phyloP scores from a whole-genome alignment of 2,113 vertebrate genomes.

The Oreochromis aureus region DNA sequence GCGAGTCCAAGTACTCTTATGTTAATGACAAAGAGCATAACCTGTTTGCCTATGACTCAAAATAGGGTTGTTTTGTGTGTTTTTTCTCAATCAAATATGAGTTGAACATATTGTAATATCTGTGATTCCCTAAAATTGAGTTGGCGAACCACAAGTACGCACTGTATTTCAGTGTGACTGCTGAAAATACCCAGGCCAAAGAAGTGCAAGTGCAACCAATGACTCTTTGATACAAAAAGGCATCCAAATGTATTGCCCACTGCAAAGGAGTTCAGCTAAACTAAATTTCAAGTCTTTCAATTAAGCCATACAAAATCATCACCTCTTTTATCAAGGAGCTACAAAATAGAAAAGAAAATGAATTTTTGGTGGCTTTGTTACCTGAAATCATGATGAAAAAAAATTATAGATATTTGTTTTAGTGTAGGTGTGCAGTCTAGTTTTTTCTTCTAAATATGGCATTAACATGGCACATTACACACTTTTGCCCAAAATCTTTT shows the following conservation, averaged over 20 bases:
- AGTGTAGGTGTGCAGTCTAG: neutral
- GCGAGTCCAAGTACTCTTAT: neutral
- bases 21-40: neutral
- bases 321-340: neutral
- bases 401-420: fast-evolving
- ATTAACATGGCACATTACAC: neutral
- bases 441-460: neutral
- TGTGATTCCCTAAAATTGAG: neutral
- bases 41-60: neutral
- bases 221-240: neutral
- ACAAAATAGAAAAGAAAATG: neutral
- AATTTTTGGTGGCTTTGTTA: neutral
- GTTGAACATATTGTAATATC: neutral
- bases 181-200: neutral
- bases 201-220: neutral
- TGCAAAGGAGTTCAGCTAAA: neutral
- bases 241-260: neutral
- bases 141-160: neutral
- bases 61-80: neutral
- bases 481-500: neutral
- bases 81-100: neutral
- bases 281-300: neutral
- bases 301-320: neutral
- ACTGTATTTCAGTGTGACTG: neutral
- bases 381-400: neutral